Percentiles rank a stretch among this genome's conserved stretches.
Evolutionary conservation across 2,797 vertebrate genomes (phyloP).

Genomic region (Paguma larvata): DNA sequence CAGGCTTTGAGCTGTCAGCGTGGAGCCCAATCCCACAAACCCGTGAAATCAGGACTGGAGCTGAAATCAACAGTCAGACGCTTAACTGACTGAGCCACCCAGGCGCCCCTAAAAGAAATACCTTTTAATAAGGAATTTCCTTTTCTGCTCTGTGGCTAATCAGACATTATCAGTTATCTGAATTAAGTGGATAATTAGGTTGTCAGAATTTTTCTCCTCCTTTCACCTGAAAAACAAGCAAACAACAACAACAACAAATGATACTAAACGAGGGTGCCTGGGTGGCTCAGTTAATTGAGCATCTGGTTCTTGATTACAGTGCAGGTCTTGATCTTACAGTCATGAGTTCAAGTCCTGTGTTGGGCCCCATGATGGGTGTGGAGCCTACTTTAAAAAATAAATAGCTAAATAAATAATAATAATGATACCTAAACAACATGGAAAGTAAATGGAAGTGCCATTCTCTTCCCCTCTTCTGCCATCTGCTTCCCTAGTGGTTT

Average conservation of each 20-base stretch:
- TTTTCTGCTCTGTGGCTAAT: slow-evolving; percentile 17
- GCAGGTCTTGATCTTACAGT: no score
- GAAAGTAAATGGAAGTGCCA: neutral
- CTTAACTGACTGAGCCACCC: neutral
- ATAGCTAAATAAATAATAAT: neutral
- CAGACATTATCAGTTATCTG: neutral
- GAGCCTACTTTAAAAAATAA: no score
- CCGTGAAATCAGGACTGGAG: neutral
- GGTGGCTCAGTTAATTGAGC: no score
- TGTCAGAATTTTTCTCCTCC: neutral
- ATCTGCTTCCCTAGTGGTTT: neutral
- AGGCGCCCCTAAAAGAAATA: neutral
- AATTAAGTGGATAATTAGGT: neutral
- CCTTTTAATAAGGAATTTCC: neutral
- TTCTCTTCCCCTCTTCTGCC: neutral
- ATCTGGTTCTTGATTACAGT: no score
- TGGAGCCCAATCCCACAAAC: no score
- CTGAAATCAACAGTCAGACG: neutral
- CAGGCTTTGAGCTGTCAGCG: neutral
- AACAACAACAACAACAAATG: neutral
- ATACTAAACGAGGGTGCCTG: neutral
- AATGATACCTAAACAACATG: neutral
- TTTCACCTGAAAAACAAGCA: neutral
- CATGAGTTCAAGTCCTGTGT: no score
- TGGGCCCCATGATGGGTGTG: no score